Evolutionary conservation across 2,888 invertebrate genomes (phyloP), one percentile per base, ranked within the genome.

Genomic region (Pollenia amentaria): DNA sequence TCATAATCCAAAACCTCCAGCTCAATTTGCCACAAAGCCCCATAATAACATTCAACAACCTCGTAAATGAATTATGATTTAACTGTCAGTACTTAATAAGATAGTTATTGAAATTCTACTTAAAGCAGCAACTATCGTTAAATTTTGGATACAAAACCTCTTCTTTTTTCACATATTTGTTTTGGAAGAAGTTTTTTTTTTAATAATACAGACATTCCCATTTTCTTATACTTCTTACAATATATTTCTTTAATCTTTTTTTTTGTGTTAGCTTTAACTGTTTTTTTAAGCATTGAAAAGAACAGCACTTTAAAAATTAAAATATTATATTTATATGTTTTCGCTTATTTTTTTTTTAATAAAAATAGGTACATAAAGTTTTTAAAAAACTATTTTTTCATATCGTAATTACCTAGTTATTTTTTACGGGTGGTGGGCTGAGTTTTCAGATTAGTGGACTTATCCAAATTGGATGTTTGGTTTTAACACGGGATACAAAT

Each of bases 11-110:
- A 96, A 97, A 91, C 95, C 96, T 67, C 97, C 98, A 78, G 95
- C 94, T 91, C 90, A 94, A 76, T 94, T 95, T 89, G 94, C 95
- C 83, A 93, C 94, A 87, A 96, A 95, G 90, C 95, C 96, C 18
- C 95, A 95, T 83, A 94, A 94, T 62, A 94, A 96, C 89, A 98
- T 98, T 91, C 97, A 98, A 91, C 98, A 98, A 90, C 98, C 98
- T 84, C 95, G 97, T 92, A 98, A 98, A 94, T 88, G 85, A 86
- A 55, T 38, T 55, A 53, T 18, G 16, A 53, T 55, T 16, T 2
- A 42, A 18, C 9, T 40, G 11, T 42, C 18, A 18, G 64, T 72
- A 72, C 48, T 70, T 82, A 42, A 21, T 21, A 29, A 40, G n/a
- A 51, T 48, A 42, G 29, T 11, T 53, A 11, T 38, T 57, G 2